Evolutionary conservation across 2,888 invertebrate genomes (phyloP).

Genomic region (Leucophenga maculata): DNA sequence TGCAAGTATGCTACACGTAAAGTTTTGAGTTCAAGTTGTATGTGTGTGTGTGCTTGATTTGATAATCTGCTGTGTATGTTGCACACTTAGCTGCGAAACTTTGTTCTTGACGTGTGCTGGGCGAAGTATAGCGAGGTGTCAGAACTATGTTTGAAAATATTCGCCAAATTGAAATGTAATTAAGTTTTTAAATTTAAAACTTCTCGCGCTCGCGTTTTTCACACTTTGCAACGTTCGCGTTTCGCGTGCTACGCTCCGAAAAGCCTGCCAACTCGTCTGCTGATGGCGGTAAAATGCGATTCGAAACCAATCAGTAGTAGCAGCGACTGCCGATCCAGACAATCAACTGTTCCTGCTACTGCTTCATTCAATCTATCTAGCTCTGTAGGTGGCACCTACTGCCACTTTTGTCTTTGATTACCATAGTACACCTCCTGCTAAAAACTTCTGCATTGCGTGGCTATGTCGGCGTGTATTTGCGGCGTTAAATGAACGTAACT

Average conservation of each 20-base stretch:
- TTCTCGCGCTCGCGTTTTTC: conserved; percentile 17
- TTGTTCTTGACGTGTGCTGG: neutral
- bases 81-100: conserved; percentile 28
- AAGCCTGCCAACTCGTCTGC: conserved; percentile 34
- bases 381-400: neutral
- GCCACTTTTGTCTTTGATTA: conserved; percentile 9
- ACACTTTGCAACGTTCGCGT: neutral
- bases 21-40: no score
- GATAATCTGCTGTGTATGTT: neutral
- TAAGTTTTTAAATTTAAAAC: conserved; percentile 46
- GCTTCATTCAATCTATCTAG: neutral
- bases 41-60: conserved; percentile 13
- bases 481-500: no score
- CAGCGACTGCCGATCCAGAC: neutral
- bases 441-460: conserved; percentile 5
- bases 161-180: conserved; percentile 60
- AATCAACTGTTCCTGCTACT: neutral
- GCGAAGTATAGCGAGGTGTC: no score
- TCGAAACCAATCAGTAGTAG: conserved; percentile 37
- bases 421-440: no score
- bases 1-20: neutral
- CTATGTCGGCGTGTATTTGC: neutral
- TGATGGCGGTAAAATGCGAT: conserved; percentile 53
- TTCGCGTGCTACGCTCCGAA: conserved; percentile 46
- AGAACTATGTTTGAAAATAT: conserved; percentile 14